phyloP scores from a whole-genome alignment of 2,888 invertebrate species.

The Hypolimnas misippus region DNA sequence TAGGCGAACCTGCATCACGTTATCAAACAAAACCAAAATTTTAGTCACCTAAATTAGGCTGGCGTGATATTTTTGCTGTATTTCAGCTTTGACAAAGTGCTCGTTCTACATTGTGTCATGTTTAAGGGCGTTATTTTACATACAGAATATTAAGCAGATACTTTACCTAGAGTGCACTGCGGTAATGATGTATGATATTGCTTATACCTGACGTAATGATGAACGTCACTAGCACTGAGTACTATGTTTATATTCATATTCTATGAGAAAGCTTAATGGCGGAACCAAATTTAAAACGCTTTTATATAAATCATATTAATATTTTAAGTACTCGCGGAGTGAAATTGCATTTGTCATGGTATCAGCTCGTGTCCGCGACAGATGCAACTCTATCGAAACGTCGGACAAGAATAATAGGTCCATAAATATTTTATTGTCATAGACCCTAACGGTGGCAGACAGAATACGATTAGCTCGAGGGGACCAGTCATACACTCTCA shows the following conservation, averaged over 20 bases:
- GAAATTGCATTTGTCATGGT: too few species aligned
- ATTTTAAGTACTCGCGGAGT: too few species aligned
- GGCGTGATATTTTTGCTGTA: neutral
- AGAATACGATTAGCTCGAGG: too few species aligned
- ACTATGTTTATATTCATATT: neutral
- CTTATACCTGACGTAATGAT: conserved; percentile 27
- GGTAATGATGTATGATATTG: conserved; percentile 28
- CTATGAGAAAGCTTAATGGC: neutral
- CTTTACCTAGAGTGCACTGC: conserved; percentile 44
- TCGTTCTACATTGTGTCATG: conserved; percentile 54
- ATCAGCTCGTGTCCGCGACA: too few species aligned
- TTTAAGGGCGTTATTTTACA: conserved; percentile 38
- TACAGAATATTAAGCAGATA: conserved; percentile 34
- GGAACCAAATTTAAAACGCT: neutral
- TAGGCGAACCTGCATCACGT: neutral
- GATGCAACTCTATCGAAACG: too few species aligned
- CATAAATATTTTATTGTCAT: too few species aligned
- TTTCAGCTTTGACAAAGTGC: conserved; percentile 46
- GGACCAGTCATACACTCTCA: too few species aligned
- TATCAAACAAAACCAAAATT: neutral
- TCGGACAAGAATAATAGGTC: too few species aligned
- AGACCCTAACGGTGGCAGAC: too few species aligned
- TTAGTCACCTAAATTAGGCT: neutral
- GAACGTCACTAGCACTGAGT: conserved; percentile 19
- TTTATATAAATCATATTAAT: neutral